phyloP scores from a whole-genome alignment of 2,113 vertebrate genomes.

The Ophiodon elongatus region DNA sequence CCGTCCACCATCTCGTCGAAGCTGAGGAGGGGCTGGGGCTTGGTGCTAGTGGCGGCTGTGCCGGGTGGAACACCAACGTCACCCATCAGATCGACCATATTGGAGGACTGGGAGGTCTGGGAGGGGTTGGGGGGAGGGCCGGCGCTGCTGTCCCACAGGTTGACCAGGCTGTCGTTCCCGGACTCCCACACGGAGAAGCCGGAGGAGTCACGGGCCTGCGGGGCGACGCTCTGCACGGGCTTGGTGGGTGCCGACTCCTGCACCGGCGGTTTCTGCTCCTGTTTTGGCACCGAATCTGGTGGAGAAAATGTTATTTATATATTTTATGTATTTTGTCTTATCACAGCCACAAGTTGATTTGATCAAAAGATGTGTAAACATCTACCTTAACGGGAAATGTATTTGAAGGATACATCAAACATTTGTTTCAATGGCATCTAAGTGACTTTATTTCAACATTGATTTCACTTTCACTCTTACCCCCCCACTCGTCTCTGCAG shows the following conservation, averaged over 20 bases:
- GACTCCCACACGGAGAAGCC: conserved; percentile 67
- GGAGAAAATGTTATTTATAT: too few relatives aligned
- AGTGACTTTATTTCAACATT: neutral
- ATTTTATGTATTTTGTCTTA: neutral
- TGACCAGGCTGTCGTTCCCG: conserved; percentile 83
- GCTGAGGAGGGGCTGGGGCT: conserved; percentile 88
- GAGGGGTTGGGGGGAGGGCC: conserved; percentile 53
- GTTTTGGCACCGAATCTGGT: conserved; percentile 67
- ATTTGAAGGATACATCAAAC: neutral
- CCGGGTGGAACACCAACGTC: conserved; percentile 56
- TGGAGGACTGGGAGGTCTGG: conserved; percentile 73
- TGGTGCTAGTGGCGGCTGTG: conserved; percentile 26
- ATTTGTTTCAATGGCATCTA: neutral
- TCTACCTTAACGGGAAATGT: neutral
- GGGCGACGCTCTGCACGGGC: conserved; percentile 80
- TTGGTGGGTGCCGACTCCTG: conserved; percentile 75
- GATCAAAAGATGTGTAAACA: neutral
- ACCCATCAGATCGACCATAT: conserved; percentile 82
- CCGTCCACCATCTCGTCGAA: conserved; percentile 92
- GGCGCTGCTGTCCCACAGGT: conserved; percentile 88
- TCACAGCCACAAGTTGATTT: neutral
- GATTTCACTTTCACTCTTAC: conserved; percentile 54
- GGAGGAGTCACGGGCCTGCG: conserved; percentile 73
- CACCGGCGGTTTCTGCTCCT: conserved; percentile 55
- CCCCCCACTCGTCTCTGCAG: conserved; percentile 76